Conservation (phyloP, 2,113 vertebrate species). For the Epinephelus fuscoguttatus region DNA sequence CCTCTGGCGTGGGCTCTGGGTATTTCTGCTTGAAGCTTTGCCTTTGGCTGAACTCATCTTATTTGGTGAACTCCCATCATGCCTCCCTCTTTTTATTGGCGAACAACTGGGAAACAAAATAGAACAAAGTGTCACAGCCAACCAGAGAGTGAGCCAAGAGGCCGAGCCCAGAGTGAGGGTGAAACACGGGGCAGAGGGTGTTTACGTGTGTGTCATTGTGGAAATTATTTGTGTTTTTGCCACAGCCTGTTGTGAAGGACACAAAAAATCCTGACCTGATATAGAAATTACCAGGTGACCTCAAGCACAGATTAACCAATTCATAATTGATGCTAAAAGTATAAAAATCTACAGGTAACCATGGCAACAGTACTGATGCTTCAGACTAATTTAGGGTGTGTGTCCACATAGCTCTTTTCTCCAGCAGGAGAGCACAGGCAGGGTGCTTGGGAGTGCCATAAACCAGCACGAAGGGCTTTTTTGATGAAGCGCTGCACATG, state of each 20-base stretch:
- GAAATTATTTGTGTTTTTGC: background rate
- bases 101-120: constrained; percentile 25
- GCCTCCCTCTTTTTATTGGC: constrained; percentile 37
- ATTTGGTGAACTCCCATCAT: constrained; percentile 38
- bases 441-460: no score
- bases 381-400: no score
- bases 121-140: constrained; percentile 48
- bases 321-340: background rate
- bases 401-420: no score
- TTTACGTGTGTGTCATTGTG: background rate
- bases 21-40: constrained; percentile 7
- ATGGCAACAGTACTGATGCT: no score
- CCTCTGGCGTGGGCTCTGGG: background rate
- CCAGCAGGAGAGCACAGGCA: no score
- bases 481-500: no score
- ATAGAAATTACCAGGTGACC: background rate
- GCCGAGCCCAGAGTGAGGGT: constrained; percentile 17
- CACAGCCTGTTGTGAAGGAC: background rate
- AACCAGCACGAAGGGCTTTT: no score
- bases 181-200: constrained; percentile 1
- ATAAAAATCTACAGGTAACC: no score
- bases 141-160: background rate
- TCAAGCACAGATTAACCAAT: background rate
- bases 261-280: background rate
- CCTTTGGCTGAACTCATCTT: constrained; percentile 50